phyloP scores from a whole-genome alignment of 2,113 vertebrate genomes.

The Nipponia nippon region DNA sequence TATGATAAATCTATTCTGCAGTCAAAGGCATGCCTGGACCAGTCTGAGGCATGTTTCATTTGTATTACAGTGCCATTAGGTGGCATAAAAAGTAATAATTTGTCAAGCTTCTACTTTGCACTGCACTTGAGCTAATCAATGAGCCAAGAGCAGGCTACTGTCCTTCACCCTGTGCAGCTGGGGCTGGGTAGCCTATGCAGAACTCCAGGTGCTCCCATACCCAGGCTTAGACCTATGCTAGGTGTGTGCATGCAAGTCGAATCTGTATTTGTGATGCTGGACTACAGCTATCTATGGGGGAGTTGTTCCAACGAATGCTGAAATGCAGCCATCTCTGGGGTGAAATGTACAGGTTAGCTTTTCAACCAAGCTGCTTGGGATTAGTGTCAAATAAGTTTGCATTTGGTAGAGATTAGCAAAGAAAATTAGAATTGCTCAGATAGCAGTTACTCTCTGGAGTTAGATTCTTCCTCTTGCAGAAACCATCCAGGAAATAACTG shows the following conservation, averaged over 20 bases:
- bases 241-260: rapidly evolving
- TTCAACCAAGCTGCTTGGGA: not conserved
- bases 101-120: not conserved
- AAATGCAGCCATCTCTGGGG: not conserved
- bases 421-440: not conserved
- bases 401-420: not conserved
- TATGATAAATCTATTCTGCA: not conserved
- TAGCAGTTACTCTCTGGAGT: not conserved
- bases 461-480: not conserved
- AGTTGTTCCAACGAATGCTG: rapidly evolving
- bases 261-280: not conserved
- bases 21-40: conserved; percentile 1
- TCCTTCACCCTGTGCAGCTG: not conserved
- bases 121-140: not conserved
- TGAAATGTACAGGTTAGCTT: not conserved
- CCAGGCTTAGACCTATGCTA: not conserved
- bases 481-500: not conserved
- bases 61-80: not conserved
- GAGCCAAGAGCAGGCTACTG: not conserved
- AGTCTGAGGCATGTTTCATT: not conserved
- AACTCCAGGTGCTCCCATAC: not conserved
- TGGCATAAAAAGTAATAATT: not conserved
- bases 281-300: not conserved
- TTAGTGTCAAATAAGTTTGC: not conserved
- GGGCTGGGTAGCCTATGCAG: not conserved